Evolutionary conservation across 2,888 invertebrate genomes (phyloP), one percentile per base, ranked within the genome.

Genomic region (Tortricodes alternella): DNA sequence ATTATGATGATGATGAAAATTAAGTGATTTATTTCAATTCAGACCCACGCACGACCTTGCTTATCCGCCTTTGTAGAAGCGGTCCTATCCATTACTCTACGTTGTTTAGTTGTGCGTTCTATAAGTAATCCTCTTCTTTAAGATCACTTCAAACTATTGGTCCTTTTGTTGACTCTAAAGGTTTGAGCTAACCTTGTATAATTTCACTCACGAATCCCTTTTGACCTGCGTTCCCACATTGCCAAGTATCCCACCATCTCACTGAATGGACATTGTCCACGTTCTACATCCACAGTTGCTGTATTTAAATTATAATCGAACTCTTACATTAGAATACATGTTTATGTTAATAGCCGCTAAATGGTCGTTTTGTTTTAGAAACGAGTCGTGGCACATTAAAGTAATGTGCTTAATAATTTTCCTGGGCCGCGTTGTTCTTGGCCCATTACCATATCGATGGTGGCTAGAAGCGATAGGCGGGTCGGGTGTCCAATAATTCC

Each of bases 321-420:
- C 53, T 46, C 46, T 46, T 13, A 58, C 64, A 62, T 63, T 65
- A 52, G 60, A 55, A 64, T 61, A 60, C 58, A 59, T 63, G 64
- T 68, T 68, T 68, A 68, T 68, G 67, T 63, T 64, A 72, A 67
- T 66, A 61, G 61, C 44, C 57, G 60, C 60, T 63, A 64, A 62
- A 61, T 57, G 52, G 57, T 46, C 62, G 60, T 67, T 66, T 64
- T 65, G 65, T 62, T 57, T 59, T 53, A 57, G 44, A 53, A 44
- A 43, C 60, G 50, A 58, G 58, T 65, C 70, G 67, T 70, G 74
- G 67, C 64, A 68, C 74, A 70, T 76, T 75, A 77, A 76, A 71
- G 67, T 74, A 78, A 78, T 71, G 70, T 62, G 61, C 53, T 63
- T 69, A 70, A 73, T 77, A 76, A 74, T 68, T 76, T 68, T 55